Evolutionary conservation across 2,113 vertebrate genomes (phyloP), one percentile per base, ranked within the genome.

Genomic region (Lates calcarifer): DNA sequence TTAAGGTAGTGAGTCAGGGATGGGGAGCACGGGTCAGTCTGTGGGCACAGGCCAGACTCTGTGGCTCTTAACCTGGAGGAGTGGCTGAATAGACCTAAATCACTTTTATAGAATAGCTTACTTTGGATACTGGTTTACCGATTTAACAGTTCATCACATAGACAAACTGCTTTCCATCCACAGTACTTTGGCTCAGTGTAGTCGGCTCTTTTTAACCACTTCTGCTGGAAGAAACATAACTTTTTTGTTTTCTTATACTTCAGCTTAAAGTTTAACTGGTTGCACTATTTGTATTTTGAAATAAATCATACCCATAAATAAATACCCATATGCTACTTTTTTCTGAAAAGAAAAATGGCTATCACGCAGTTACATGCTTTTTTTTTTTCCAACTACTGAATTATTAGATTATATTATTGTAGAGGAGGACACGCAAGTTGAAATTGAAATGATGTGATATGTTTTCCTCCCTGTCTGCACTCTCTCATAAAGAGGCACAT

Each of bases 1-100:
- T 90, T 88, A 89, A 20, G 43, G 62, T 15, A 58, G 77, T 90
- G 90, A 91, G 87, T 89, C 90, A 90, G 76, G 53, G 64, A 28
- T 15, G 76, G 51, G 68, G 84, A 68, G 67, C 79, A 79, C 3
- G n/a, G 79, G 81, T 83, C 87, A 49, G 74, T 29, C 64, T 66
- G 87, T 77, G 81, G 84, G 77, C 75, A 68, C 55, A 77, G 64
- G 78, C 64, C 87, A 77, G 89, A 87, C 84, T 81, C 67, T 33
- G 71, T 18, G 81, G 74, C 82, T 88, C 83, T 70, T 57, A 74
- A 89, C 68, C 82, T 82, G 80, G 31, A 83, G 76, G 57, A 84
- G 74, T 51, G n/a, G 62, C 64, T 0, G 26, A 18, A n/a, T 39
- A 72, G 39, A 73, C 39, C 45, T 83, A 85, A 84, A 87, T 87